Evolutionary conservation across 2,888 invertebrate genomes (phyloP), one percentile per base, ranked within the genome.

Genomic region (Pantelozetes paolii): DNA sequence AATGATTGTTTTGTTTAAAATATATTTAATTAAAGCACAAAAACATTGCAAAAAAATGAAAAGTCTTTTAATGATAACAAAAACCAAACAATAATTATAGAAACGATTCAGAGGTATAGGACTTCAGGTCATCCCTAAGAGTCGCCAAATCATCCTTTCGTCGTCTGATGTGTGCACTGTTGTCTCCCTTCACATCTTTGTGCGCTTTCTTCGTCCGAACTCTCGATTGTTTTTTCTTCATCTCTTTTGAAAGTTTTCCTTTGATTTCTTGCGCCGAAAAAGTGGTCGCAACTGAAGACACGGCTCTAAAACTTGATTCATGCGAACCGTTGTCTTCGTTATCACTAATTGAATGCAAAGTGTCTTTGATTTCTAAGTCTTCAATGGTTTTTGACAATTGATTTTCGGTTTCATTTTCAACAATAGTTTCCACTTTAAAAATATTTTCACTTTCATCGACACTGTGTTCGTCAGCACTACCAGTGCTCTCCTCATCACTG

Each of bases 131-230:
- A 15, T 75, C 75, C 23, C 67, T 75, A 32, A 59, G 40, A 6
- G 40, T 42, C 11, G 32, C 48, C 30, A 62, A 45, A 57, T 75
- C 59, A 30, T 72, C 59, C 42, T 76, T 71, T 8, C 57, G 42
- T 26, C 40, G 26, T 32, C 75, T 23, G 20, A 42, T 32, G 8
- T 72, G 11, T 9, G 75, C 73, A 74, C 75, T 71, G 20, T 71
- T 40, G n/a, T 75, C 74, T 62, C 75, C 75, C 18, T 75, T 75
- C 0, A 75, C 54, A 48, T 71, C 67, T 42, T 67, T 75, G 9
- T 45, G 20, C 23, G 54, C 57, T 15, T 76, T 36, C 26, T 62
- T 57, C 1, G 48, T 71, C 30, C 70, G 23, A 9, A 62, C 23
- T 42, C 54, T 72, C 20, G 23, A 32, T 59, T 73, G 72, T 8